These are phyloP conservation scores for Chionis minor DNA, from an alignment of 2,113 vertebrate genomes.

Conservation along the genomic window DNA sequence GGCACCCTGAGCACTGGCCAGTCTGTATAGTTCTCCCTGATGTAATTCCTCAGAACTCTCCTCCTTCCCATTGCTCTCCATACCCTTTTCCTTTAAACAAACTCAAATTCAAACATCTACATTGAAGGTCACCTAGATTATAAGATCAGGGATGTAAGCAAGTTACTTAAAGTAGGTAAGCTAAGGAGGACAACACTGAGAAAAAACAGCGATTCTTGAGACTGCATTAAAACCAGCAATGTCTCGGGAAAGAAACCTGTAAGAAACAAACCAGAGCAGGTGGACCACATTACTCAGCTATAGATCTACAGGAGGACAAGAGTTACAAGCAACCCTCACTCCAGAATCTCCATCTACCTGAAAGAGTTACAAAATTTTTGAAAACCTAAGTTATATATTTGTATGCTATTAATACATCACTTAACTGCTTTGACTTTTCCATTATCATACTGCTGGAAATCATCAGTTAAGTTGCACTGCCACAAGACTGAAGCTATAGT, in stretches of 20 bases:
- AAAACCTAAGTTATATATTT: background rate
- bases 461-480: background rate
- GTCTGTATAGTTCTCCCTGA: fast-evolving
- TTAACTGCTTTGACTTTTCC: background rate
- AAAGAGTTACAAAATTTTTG: background rate
- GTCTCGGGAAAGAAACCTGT: background rate
- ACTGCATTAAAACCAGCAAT: background rate
- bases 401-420: background rate
- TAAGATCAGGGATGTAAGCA: background rate
- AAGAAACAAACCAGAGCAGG: background rate
- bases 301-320: background rate
- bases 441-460: background rate
- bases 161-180: background rate
- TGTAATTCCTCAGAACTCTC: background rate
- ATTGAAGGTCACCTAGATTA: background rate
- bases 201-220: background rate
- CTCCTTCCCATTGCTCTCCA: background rate
- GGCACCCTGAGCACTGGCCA: background rate
- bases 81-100: background rate
- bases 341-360: background rate
- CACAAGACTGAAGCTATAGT: background rate
- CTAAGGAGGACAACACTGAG: background rate
- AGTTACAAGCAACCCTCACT: background rate
- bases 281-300: background rate
- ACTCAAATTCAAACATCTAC: background rate